Evolutionary conservation across 1,140 invertebrate species (phyloP).

Genomic region (Cydia amplana): DNA sequence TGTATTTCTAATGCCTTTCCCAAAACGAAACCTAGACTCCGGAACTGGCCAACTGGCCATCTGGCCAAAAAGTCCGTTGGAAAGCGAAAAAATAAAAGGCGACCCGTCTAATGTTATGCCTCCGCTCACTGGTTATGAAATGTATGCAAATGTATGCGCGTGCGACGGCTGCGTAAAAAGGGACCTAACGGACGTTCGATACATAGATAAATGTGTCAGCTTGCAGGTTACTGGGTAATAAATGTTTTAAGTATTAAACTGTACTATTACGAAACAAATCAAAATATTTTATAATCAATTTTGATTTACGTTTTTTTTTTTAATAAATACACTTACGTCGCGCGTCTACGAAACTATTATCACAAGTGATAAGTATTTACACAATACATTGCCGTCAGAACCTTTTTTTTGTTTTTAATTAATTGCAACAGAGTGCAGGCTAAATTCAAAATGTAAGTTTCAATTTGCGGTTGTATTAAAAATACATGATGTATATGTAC

Average conservation of each 20-base stretch:
- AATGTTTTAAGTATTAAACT: background rate
- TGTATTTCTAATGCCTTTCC: too few relatives aligned
- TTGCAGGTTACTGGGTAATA: background rate
- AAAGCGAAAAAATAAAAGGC: slow-evolving; percentile 62
- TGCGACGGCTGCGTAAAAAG: slow-evolving; percentile 45
- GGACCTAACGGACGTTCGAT: slow-evolving; percentile 22
- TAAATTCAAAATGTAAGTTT: too few relatives aligned
- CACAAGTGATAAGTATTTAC: too few relatives aligned
- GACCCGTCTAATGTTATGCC: slow-evolving; percentile 74
- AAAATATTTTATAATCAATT: too few relatives aligned
- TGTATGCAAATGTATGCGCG: slow-evolving; percentile 73
- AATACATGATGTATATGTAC: too few relatives aligned
- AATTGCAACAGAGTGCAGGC: too few relatives aligned
- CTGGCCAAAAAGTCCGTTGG: slow-evolving; percentile 52
- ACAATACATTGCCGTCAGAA: too few relatives aligned
- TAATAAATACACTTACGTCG: too few relatives aligned
- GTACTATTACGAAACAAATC: background rate
- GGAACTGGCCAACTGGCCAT: slow-evolving; percentile 21
- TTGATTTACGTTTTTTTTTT: too few relatives aligned
- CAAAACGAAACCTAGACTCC: slow-evolving; percentile 4
- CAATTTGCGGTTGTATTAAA: too few relatives aligned
- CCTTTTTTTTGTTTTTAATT: too few relatives aligned
- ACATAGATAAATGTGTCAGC: background rate
- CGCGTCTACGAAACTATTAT: too few relatives aligned
- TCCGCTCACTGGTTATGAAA: slow-evolving; percentile 73